Evolutionary conservation across 2,888 invertebrate species (phyloP), one percentile per base, ranked within the genome.

Genomic region (Melipona beecheii): DNA sequence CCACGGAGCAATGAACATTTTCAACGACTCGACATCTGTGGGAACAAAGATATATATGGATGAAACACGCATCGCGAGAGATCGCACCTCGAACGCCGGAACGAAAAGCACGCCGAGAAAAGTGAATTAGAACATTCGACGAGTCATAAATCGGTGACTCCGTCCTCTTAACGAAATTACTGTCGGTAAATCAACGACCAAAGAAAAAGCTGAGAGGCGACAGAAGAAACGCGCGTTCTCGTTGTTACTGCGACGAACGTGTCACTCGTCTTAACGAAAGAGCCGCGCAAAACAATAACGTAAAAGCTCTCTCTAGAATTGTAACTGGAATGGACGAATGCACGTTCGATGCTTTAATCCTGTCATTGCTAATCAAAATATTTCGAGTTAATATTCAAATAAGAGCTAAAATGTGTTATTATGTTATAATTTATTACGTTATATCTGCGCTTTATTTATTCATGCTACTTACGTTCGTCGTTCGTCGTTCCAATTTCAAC

Each of bases 151-250:
- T 91, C 89, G 87, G 78, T 69, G 79, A 74, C 79, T 81, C 75
- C 78, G 87, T 85, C 87, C 91, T 90, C 91, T 91, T 90, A 91
- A 86, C 85, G 87, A 80, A 88, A 91, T 91, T 91, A 92, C 90
- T n/a, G 86, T 71, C 91, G 82, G 88, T 91, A 90, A 90, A 91
- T 91, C 92, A 91, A 86, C 66, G 84, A 76, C 56, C 62, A 58
- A 73, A 73, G 84, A 85, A 86, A 89, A 86, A 85, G 85, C 80
- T 73, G 81, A 75, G 77, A 70, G 64, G 49, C 70, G 71, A 69
- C 83, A 64, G 68, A 80, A 85, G 84, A 82, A 81, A 65, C 81
- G 58, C 84, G 65, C 73, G 70, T 73, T 64, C 60, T 78, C 36
- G 83, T 36, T 70, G 49, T 66, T 36, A 27, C 66, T 36, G n/a